Evolutionary conservation across 2,113 vertebrate genomes (phyloP), one percentile per base, ranked within the genome.

Genomic region (Bettongia penicillata): DNA sequence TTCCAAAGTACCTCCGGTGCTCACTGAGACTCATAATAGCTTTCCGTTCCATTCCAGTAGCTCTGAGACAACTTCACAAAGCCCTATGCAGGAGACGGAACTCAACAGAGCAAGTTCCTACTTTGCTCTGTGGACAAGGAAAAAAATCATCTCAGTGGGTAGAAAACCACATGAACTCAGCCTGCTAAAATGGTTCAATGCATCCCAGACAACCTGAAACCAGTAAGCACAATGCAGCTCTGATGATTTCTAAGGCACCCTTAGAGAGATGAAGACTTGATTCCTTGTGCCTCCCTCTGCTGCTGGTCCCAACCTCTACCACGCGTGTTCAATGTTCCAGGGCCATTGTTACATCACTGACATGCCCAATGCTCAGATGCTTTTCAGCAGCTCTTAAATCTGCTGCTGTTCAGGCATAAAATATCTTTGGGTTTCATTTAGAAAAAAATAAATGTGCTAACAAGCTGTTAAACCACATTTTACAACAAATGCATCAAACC

Each of bases 381-480:
- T 97, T 98, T 98, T 98, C 97, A 97, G 95, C 96, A 2, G 94
- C 95, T 97, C 97, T 95, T 97, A 98, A 98, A 97, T 97, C 94
- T 91, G 50, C 94, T 53, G 95, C 96, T 96, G 97, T 93, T 97
- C 97, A 96, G 96, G 97, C 97, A 94, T 98, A 97, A 98, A 98
- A 98, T 97, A 97, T 97, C 97, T 98, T 97, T 97, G 93, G 97
- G 97, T 98, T 97, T 97, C 97, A 97, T 97, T 97, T 48, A 96
- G 96, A 96, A 94, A 95, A 95, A 95, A 98, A 96, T 89, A 96
- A 97, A 97, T 95, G 96, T 84, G 96, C 93, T 97, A 96, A 97
- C 97, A 98, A 98, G 96, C 96, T 97, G 95, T 96, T 96, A 97
- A 98, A 97, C 95, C 98, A 96, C 98, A 98, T 97, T 84, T 95